Percentiles rank a stretch among this genome's conserved stretches.
These are phyloP conservation scores for Epinephelus coioides DNA, from an alignment of 2,797 vertebrate genomes.

Conservation along the genomic window DNA sequence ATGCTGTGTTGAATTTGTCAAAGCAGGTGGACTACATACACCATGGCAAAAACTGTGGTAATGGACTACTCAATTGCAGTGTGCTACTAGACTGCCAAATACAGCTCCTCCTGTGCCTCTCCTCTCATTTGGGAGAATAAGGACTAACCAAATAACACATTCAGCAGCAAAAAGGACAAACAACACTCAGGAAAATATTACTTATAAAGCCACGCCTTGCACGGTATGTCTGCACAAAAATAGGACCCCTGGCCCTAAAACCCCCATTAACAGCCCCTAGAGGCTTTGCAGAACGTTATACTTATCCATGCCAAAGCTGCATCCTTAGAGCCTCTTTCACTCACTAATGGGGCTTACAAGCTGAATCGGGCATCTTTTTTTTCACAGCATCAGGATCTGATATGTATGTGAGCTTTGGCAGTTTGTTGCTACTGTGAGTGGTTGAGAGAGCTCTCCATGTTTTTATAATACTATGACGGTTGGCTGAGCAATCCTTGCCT, in stretches of 20 bases:
- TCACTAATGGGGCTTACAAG: constrained; percentile 15
- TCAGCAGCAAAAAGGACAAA: not conserved
- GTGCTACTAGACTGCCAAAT: not conserved
- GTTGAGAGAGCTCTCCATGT: constrained; percentile 27
- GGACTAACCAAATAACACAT: not conserved
- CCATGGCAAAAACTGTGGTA: not conserved
- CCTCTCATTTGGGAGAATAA: not conserved
- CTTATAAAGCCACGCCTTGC: not conserved
- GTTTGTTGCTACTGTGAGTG: constrained; percentile 23
- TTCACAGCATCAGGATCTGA: constrained; percentile 14
- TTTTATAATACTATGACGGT: constrained; percentile 29
- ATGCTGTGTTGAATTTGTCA: not conserved
- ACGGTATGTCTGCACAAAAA: not conserved
- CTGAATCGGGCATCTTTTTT: constrained; percentile 18
- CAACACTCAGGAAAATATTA: not conserved
- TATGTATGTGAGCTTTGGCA: constrained; percentile 19
- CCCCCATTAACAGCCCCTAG: not conserved
- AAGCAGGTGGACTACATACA: not conserved
- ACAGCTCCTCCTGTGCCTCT: not conserved
- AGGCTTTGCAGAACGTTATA: not conserved
- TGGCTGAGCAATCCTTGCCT: constrained; percentile 17
- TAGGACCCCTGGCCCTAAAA: not conserved
- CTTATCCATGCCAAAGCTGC: constrained; percentile 2
- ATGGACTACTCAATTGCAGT: not conserved
- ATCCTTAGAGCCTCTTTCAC: constrained; percentile 13